These are phyloP conservation scores for Atherinomorus stipes DNA, from an alignment of 2,113 vertebrate genomes.

Conservation along the genomic window DNA sequence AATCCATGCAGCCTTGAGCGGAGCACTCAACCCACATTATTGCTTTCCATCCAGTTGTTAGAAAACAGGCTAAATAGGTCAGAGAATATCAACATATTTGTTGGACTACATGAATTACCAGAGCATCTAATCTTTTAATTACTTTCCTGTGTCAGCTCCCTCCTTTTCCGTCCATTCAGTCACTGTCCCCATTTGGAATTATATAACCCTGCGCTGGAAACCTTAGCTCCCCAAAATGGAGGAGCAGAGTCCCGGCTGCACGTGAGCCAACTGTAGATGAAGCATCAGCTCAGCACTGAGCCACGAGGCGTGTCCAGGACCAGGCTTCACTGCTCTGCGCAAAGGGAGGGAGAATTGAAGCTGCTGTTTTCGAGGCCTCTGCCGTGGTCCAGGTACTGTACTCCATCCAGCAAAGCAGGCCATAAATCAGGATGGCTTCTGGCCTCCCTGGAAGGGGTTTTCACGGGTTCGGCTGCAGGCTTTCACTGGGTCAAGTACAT, in stretches of 20 bases:
- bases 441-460: constrained; percentile 64
- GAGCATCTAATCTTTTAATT: constrained; percentile 54
- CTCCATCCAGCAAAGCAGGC: constrained; percentile 58
- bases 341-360: constrained; percentile 42
- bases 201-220: constrained; percentile 60
- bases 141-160: constrained; percentile 20
- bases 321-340: constrained; percentile 40
- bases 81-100: constrained; percentile 44
- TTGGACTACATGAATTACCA: constrained; percentile 28
- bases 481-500: constrained; percentile 81
- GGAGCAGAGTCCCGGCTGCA: constrained; percentile 61
- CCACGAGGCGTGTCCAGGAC: constrained; percentile 63
- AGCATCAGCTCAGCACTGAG: constrained; percentile 62
- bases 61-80: constrained; percentile 58
- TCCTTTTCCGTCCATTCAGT: constrained; percentile 23
- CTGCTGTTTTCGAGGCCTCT: constrained; percentile 41
- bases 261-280: constrained; percentile 77
- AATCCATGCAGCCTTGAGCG: constrained; percentile 39
- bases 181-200: constrained; percentile 63
- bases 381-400: constrained; percentile 52
- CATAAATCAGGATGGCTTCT: constrained; percentile 74
- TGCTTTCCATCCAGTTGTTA: constrained; percentile 33
- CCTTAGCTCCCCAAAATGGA: constrained; percentile 72
- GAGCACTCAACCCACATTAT: constrained; percentile 68
- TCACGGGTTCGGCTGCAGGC: constrained; percentile 69